Percentiles rank a stretch among this genome's conserved stretches.
These are phyloP conservation scores for Steinernema carpocapsae DNA, from an alignment of 2,888 invertebrate genomes.

Conservation along the genomic window DNA sequence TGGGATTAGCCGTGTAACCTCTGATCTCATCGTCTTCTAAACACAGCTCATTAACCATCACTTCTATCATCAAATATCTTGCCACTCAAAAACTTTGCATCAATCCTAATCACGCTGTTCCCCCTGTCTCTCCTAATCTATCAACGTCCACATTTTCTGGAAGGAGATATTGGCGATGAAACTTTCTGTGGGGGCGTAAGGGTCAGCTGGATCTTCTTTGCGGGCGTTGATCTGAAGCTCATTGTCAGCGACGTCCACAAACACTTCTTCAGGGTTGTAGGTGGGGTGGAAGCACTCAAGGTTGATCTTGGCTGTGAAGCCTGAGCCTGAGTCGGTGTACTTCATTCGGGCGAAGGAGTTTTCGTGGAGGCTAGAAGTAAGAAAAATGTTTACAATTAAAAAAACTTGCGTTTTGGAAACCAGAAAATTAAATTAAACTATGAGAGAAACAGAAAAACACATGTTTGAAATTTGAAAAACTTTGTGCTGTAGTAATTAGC, in stretches of 20 bases:
- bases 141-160: constrained; percentile 42
- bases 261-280: not conserved
- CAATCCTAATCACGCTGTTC: not conserved
- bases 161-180: constrained; percentile 44
- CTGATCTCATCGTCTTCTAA: too few species aligned
- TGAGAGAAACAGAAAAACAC: too few species aligned
- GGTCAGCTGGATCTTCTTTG: constrained; percentile 40
- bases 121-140: constrained; percentile 24
- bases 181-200: constrained; percentile 35
- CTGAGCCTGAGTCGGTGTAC: constrained; percentile 8
- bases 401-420: too few species aligned
- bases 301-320: not conserved
- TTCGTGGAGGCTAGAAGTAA: too few species aligned
- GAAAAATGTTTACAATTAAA: too few species aligned
- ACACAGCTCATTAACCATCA: too few species aligned
- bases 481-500: too few species aligned
- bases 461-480: too few species aligned
- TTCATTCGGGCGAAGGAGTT: not conserved
- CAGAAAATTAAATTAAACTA: too few species aligned
- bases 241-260: constrained; percentile 38
- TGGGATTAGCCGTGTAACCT: too few species aligned
- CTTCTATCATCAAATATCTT: too few species aligned
- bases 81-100: not conserved
- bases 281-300: not conserved
- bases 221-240: constrained; percentile 44